Conservation (phyloP, 2,888 invertebrate genomes). For the Elgonia sp. region DNA sequence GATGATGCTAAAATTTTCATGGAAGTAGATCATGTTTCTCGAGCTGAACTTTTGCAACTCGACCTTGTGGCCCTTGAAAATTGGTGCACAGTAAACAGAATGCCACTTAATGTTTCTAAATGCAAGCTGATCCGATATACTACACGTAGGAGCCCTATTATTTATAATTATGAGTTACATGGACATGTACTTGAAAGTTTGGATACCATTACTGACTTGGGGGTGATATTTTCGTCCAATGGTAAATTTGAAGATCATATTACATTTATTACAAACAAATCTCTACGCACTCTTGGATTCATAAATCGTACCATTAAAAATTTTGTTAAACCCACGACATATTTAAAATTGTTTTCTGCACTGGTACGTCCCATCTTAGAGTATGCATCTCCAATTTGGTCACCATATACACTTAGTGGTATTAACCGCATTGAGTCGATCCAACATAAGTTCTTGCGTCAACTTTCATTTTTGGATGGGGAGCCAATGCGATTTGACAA, state of each 20-base stretch:
- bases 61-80: conserved; percentile 5
- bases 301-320: conserved; percentile 13
- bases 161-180: conserved; percentile 8
- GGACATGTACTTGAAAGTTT: not conserved
- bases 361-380: not conserved
- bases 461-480: not conserved
- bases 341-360: not conserved
- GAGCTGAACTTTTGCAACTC: conserved; percentile 3
- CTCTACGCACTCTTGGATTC: not conserved
- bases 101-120: conserved; percentile 4
- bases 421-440: conserved; percentile 3
- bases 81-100: not conserved
- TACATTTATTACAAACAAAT: conserved; percentile 1
- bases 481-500: not conserved
- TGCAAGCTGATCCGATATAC: conserved; percentile 3
- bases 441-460: conserved; percentile 11
- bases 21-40: not conserved
- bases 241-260: conserved; percentile 13
- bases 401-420: not conserved
- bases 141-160: not conserved
- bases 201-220: conserved; percentile 11
- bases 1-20: conserved; percentile 37
- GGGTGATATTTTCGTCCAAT: conserved; percentile 4
- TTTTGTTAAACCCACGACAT: not conserved
- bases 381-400: conserved; percentile 11